Base-by-base conservation (phyloP, 2,888 invertebrate species). In the Rhagium mordax region DNA sequence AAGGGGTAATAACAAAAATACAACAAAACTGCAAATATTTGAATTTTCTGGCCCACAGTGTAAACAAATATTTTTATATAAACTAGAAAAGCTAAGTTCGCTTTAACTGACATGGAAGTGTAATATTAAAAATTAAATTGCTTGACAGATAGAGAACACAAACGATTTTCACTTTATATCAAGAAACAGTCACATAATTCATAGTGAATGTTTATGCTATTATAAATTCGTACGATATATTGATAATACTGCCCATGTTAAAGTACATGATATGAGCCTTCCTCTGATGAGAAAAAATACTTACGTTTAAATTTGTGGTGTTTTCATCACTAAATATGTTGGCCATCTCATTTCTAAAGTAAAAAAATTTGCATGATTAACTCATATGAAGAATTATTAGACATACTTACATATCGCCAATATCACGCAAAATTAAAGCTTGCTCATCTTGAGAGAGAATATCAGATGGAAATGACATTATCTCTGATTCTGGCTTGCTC, bases 391-490 rank as follows among this genome's bases (percentile, higher is more conserved):
- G 8, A 48, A 16, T 57, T n/a, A 24, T 49, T 24, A 18, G 53
- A 13, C 6, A 57, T 48, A 67, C 33, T 68, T 66, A 55, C 3
- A 67, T 48, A 20, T 51, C 65, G 20, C 48, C 15, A 65, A 57
- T 65, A 62, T 64, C 66, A 65, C 66, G 47, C 55, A 68, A 3
- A 74, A 53, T 51, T 69, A 75, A 21, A 47, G 61, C 70, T 33
- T 77, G 71, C 24, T 75, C 77, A 64, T 75, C 77, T 60, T 57
- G 67, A 53, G 71, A 71, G 21, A 77, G 57, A 47, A 77, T 51
- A 68, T 75, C 77, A 7, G 77, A 77, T 49, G 74, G 74, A 33
- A 69, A 76, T 21, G 76, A 76, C 76, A 76, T 76, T 24, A 27
- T 49, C 18, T 65, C 65, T 1, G 53, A 48, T 29, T 65, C 33